These are phyloP conservation scores for Desoria tigrina DNA, from an alignment of 2,888 invertebrate species.

Conservation along the genomic window DNA sequence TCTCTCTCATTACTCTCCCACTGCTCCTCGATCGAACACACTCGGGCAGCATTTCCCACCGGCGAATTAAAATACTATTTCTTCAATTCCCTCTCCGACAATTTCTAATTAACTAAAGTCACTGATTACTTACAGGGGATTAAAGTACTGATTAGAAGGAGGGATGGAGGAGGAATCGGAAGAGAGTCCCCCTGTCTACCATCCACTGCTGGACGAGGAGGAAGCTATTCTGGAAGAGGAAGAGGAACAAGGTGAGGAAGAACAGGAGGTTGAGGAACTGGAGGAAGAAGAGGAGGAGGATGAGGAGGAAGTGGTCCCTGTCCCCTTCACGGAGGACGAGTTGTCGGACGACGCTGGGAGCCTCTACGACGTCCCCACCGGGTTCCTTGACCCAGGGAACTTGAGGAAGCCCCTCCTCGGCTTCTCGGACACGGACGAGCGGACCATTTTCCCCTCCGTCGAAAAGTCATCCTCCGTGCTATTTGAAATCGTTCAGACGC, in stretches of 20 bases:
- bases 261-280: neutral
- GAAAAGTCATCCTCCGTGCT: constrained; percentile 33
- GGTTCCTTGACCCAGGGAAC: constrained; percentile 13
- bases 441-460: constrained; percentile 31
- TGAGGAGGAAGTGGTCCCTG: no score
- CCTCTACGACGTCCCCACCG: neutral
- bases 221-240: neutral
- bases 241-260: no score
- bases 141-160: neutral
- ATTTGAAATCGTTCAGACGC: constrained; percentile 37
- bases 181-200: neutral
- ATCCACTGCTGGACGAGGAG: no score
- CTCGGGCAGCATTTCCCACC: no score
- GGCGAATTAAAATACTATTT: no score
- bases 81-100: no score
- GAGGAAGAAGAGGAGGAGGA: neutral
- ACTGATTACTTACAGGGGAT: no score
- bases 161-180: constrained; percentile 10
- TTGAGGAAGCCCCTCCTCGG: constrained; percentile 31
- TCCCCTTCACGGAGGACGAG: no score
- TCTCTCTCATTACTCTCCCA: no score
- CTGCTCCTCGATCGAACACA: no score
- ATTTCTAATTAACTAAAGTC: no score
- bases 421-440: constrained; percentile 31
- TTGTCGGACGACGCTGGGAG: neutral